Base-by-base conservation (phyloP, 2,888 invertebrate genomes). In the Sinotaia quadrata region DNA sequence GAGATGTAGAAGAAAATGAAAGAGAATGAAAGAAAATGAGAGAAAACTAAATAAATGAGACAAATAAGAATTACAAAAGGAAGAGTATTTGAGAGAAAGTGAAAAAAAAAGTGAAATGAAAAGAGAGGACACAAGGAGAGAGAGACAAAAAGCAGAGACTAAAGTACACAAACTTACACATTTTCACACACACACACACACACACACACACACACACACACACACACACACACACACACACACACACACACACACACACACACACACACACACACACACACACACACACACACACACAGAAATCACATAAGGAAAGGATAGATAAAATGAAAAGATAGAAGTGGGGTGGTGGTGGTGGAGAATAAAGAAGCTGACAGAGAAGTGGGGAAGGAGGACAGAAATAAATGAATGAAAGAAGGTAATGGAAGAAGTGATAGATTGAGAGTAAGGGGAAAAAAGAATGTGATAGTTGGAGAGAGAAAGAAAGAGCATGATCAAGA, bases 221-320 rank as follows among this genome's bases (percentile, higher is more conserved):
- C 37, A 59, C 41, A 59, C 18, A 41, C 41, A 37, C 8, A 41
- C 41, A 37, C 59, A 59, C 33, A 31, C 59, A 37, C 59, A 59
- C 37, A 56, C 56, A 56, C 56, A 56, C 56, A n/a, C n/a, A n/a
- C n/a, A n/a, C n/a, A n/a, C n/a, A 56, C 56, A 56, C 56, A 56
- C 27, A 5, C 21, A 15, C n/a, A n/a, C 56, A 4, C 56, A 56
- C 56, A n/a, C n/a, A n/a, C n/a, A n/a, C n/a, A n/a, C n/a, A n/a
- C n/a, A n/a, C n/a, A n/a, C n/a, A n/a, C n/a, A n/a, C n/a, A n/a
- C n/a, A n/a, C n/a, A n/a, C n/a, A n/a, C n/a, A n/a, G n/a, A n/a
- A n/a, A n/a, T n/a, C n/a, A n/a, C n/a, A n/a, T n/a, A n/a, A n/a
- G n/a, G n/a, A n/a, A n/a, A n/a, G n/a, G n/a, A n/a, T n/a, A n/a